These are phyloP conservation scores for Drosophila melanosoma DNA, from an alignment of 2,888 invertebrate species.

Conservation along the genomic window DNA sequence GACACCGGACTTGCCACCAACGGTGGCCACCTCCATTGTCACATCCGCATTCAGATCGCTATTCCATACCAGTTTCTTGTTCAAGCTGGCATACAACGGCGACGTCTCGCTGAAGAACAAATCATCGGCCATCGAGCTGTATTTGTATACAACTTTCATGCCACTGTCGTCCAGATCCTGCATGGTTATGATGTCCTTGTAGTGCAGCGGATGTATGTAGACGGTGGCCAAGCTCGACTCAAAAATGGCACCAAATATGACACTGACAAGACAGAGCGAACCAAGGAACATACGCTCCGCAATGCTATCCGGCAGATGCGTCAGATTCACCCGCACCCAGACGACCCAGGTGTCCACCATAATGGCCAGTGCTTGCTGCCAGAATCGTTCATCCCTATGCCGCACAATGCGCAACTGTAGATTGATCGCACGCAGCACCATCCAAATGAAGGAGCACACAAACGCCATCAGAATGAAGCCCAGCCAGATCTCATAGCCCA, in stretches of 20 bases:
- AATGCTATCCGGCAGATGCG: constrained; percentile 80
- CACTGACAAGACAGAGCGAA: constrained; percentile 83
- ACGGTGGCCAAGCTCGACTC: constrained; percentile 85
- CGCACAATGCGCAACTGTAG: constrained; percentile 60
- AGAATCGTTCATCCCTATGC: constrained; percentile 26
- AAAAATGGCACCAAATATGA: constrained; percentile 85
- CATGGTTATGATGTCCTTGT: constrained; percentile 84
- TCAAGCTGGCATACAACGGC: constrained; percentile 80
- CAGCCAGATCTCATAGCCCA: constrained; percentile 83
- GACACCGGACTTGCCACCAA: constrained; percentile 80
- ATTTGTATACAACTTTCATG: constrained; percentile 83
- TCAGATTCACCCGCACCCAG: constrained; percentile 82
- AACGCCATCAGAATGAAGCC: constrained; percentile 81
- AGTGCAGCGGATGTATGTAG: constrained; percentile 84
- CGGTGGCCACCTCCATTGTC: constrained; percentile 67
- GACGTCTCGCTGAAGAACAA: constrained; percentile 84
- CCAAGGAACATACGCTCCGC: constrained; percentile 84
- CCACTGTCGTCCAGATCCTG: constrained; percentile 83
- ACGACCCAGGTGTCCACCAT: constrained; percentile 83
- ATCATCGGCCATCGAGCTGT: constrained; percentile 84
- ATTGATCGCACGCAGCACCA: constrained; percentile 72
- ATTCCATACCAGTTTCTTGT: constrained; percentile 74
- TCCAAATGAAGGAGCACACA: constrained; percentile 76
- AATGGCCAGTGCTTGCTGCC: constrained; percentile 74
- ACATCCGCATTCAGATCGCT: constrained; percentile 75